Base-by-base conservation (phyloP, 2,113 vertebrate genomes). In the Eulemur rufifrons region DNA sequence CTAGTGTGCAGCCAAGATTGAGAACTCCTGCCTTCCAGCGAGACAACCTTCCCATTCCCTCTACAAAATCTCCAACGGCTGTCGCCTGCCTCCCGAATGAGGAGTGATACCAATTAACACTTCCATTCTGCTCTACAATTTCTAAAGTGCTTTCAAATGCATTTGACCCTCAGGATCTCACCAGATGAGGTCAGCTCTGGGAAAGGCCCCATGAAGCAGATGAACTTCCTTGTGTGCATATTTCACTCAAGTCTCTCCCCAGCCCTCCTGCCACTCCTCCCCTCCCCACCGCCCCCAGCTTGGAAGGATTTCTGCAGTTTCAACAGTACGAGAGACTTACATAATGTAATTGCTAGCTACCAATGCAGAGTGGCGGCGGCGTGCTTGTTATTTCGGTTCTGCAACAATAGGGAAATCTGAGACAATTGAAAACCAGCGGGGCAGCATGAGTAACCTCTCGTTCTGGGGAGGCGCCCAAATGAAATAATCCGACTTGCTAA, bases 401-500 rank as follows among this genome's bases (percentile, higher is more conserved):
- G 0, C 6, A 74, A 95, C 97, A 96, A 96, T 21, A 76, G 96
- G 80, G 94, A 88, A 83, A 93, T 95, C 64, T 18, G 86, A 89
- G 88, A 96, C 86, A 78, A 91, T 12, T 42, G 74, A 74, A 94
- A 95, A 83, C 61, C 96, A 87, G 7, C 32, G 2, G 18, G 27
- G 86, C 86, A 64, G 89, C 27, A 2, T 77, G 85, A 89, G 82
- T 42, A 76, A 85, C 42, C 92, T 52, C 90, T 91, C 81, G 5
- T 88, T 97, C 83, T 66, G 52, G 14, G 56, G 69, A 84, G 39
- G 93, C 90, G 68, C 37, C 74, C 87, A 45, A 42, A 87, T 77
- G 88, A 96, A 96, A 94, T 74, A 63, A 94, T 32, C 86, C 9
- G 76, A 88, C 96, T 81, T 86, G 91, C 68, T 85, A 34, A 81